Conservation (phyloP, 2,888 invertebrate genomes). For the Proisotoma minuta region DNA sequence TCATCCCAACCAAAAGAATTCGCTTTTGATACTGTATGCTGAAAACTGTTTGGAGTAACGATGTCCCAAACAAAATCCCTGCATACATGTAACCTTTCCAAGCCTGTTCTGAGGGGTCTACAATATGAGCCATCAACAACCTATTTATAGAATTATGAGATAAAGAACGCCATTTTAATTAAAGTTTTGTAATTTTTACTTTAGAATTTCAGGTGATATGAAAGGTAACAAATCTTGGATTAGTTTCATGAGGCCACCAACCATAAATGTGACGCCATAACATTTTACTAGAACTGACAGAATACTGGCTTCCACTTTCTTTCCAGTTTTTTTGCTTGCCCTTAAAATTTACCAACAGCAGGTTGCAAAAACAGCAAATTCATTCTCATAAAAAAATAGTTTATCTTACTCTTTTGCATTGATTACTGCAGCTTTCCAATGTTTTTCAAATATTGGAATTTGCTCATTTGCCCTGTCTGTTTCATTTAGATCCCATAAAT, state of each 20-base stretch:
- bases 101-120: conserved; percentile 38
- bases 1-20: conserved; percentile 54
- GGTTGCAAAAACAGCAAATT: neutral
- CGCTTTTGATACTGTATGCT: conserved; percentile 55
- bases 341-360: conserved; percentile 10
- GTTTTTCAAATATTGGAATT: conserved; percentile 50
- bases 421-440: conserved; percentile 49
- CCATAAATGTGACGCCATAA: conserved; percentile 53
- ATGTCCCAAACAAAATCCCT: conserved; percentile 52
- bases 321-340: conserved; percentile 11
- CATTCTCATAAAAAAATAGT: neutral
- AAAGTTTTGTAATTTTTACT: conserved; percentile 50
- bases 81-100: conserved; percentile 57
- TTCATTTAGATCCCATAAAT: conserved; percentile 54
- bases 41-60: conserved; percentile 53
- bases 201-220: conserved; percentile 54
- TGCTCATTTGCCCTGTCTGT: conserved; percentile 50
- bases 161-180: neutral
- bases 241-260: conserved; percentile 53
- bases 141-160: conserved; percentile 14
- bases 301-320: conserved; percentile 45
- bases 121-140: conserved; percentile 40
- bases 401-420: conserved; percentile 21
- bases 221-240: conserved; percentile 54
- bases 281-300: conserved; percentile 52